Base-by-base conservation (phyloP, 1,140 invertebrate species). In the Drosophila leontia region DNA sequence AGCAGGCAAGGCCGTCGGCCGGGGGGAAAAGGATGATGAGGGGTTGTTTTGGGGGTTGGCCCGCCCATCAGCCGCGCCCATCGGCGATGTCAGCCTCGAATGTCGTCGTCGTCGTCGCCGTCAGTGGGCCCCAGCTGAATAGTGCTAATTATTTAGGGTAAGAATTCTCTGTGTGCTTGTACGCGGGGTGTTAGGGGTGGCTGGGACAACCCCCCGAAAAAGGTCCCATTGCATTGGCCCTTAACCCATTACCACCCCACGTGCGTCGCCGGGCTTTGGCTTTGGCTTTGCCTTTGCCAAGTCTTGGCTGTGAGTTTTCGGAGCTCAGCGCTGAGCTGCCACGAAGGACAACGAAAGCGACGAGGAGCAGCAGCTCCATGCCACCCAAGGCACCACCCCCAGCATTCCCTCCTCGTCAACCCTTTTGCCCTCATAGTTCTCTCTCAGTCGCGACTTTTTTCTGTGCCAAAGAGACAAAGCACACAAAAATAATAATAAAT, bases 91-190 rank as follows among this genome's bases (percentile, higher is more conserved):
- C 71, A 48, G 47, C 53, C 53, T 64, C 67, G 55, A 59, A 70
- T 61, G 69, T 59, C 41, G 62, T 47, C 39, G 29, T 47, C 39
- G 48, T 11, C 5, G 63, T 26, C 35, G 44, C 41, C 37, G 42
- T 41, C 42, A 80, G 81, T 71, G 78, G 78, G 68, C 85, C 84
- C 85, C 85, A 79, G 75, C 82, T 90, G 85, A 91, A 91, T 91
- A 83, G 86, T 91, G 86, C 86, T 91, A 91, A 91, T 91, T 91
- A 91, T 91, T 91, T 91, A 83, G 86, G 86, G 86, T 91, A 91
- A 80, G 86, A 91, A 78, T 83, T 82, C 64, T 76, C 75, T 64
- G 61, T 68, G 65, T 77, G 29, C 61, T 50, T 57, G 48, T 74
- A 32, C 45, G 41, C 26, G 60, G 37, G 19, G 42, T 35, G 17